phyloP scores from a whole-genome alignment of 2,888 invertebrate species.

The Thymelicus sylvestris region DNA sequence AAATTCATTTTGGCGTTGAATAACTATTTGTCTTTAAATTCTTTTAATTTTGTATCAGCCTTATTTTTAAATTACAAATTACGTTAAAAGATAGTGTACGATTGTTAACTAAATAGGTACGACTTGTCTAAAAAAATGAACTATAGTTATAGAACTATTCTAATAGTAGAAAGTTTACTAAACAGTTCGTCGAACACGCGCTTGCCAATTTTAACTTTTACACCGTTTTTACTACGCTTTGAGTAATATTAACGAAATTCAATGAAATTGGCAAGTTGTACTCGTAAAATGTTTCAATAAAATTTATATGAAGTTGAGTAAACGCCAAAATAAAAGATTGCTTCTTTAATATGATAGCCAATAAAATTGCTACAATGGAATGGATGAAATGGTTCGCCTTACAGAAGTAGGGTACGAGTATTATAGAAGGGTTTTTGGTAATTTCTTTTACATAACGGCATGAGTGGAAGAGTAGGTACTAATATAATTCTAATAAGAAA shows the following conservation, averaged over 20 bases:
- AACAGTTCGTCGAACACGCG: conserved; percentile 4
- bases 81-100: no score
- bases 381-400: background rate
- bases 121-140: no score
- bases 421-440: background rate
- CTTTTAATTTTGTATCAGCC: no score
- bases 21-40: no score
- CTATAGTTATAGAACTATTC: no score
- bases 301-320: conserved; percentile 10
- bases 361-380: conserved; percentile 1
- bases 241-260: conserved; percentile 11
- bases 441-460: background rate
- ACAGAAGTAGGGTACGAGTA: no score
- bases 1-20: no score
- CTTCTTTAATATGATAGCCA: conserved; percentile 6
- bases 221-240: conserved; percentile 3
- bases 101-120: no score
- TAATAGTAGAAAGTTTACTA: background rate
- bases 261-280: background rate
- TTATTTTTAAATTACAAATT: no score
- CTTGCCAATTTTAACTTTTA: conserved; percentile 8
- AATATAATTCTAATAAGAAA: no score
- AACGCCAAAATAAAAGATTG: conserved; percentile 7
- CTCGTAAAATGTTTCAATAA: conserved; percentile 10
- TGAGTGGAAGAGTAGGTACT: background rate